Evolutionary conservation across 1,140 invertebrate species (phyloP), one percentile per base, ranked within the genome.

Genomic region (Acromyrmex echinatior): DNA sequence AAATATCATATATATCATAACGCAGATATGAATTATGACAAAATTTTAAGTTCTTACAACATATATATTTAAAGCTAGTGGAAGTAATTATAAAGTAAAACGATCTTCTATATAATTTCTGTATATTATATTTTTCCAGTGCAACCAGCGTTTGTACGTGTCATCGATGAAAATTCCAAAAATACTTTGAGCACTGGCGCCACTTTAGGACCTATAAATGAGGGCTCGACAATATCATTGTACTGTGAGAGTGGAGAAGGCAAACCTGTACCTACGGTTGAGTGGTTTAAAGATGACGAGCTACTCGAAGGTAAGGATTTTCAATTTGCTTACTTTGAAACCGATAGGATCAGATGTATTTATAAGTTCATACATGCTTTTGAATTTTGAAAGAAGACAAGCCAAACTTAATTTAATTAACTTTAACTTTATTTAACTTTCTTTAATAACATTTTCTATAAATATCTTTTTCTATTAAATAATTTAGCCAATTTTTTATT

Each of bases 231-330:
- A 84, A 95, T 98, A 68, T 96, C 96, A 60, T 94, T 98, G 62
- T 96, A 96, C 65, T 98, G 98, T 91, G 96, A 97, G 78, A 97
- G 97, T 28, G 96, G 96, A 31, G 97, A 97, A 62, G 98, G 97
- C 62, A 98, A 97, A 93, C 98, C 98, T 1, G 96, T 97, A 62
- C 97, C 98, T 1, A 96, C 96, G 81, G 96, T 98, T 63, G 96
- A 96, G 16, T 98, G 98, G 98, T 97, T 96, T 95, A 97, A 97
- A 92, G 97, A 96, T 87, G 96, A 96, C 5, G 95, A 96, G 58
- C 95, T 95, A 82, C 94, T 97, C 16, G 96, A 96, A 94, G 97
- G 97, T 98, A 94, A 97, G 96, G 96, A 85, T 84, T 82, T 21
- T 14, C n/a, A 74, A 71, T 58, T 3, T 58, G 68, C 25, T 65